Conservation (phyloP, 2,888 invertebrate species). For the Polyploca ridens region DNA sequence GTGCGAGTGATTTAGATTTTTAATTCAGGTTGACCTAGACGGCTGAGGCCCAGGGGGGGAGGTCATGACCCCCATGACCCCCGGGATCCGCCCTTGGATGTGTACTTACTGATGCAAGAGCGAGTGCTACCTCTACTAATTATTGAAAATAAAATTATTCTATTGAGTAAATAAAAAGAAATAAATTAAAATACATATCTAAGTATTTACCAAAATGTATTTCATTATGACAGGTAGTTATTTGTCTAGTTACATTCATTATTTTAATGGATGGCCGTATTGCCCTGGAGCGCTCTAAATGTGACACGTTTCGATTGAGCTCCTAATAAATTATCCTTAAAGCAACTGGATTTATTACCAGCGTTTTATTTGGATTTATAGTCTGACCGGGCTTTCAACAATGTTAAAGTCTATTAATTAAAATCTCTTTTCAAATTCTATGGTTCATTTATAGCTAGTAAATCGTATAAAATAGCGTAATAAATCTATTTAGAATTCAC, state of each 20-base stretch:
- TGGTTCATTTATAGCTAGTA: background rate
- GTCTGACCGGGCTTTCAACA: background rate
- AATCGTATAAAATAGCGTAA: background rate
- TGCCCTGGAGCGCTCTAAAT: conserved; percentile 18
- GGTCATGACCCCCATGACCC: too few relatives aligned
- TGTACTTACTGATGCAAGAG: too few relatives aligned
- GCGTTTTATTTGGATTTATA: conserved; percentile 14
- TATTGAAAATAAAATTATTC: too few relatives aligned
- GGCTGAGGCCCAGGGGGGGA: too few relatives aligned
- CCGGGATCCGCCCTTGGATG: too few relatives aligned
- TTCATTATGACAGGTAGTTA: background rate
- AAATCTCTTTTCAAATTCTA: background rate
- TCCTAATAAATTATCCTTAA: conserved; percentile 10
- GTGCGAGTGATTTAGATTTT: too few relatives aligned
- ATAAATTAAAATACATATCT: too few relatives aligned
- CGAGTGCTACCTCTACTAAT: too few relatives aligned
- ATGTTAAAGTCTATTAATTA: background rate
- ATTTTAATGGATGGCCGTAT: conserved; percentile 21
- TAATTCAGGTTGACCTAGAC: too few relatives aligned
- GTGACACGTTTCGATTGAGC: conserved; percentile 10
- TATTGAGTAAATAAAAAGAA: too few relatives aligned
- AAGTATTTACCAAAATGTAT: too few relatives aligned
- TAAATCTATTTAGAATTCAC: background rate
- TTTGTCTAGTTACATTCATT: conserved; percentile 18
- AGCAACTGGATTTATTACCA: conserved; percentile 11